Evolutionary conservation across 1,140 invertebrate species (phyloP), one percentile per base, ranked within the genome.

Genomic region (Dreissena rostriformis): DNA sequence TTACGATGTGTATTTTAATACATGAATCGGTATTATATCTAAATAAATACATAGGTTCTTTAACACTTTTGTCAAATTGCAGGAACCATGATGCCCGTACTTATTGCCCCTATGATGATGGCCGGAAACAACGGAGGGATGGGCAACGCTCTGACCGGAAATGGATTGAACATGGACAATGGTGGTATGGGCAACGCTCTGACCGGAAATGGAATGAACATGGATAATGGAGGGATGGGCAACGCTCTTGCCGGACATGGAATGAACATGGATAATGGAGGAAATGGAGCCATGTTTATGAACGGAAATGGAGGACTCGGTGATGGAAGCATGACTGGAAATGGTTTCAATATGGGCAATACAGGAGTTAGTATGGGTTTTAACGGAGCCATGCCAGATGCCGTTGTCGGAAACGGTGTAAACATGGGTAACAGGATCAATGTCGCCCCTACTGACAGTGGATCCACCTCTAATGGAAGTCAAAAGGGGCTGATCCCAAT

Each of bases 321-420:
- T 26, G 19, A 29, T 7, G 28, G 17, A 70, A 22, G 19, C 22
- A 39, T 29, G 28, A 15, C 67, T 19, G 17, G 17, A 26, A 22
- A 19, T 70, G 22, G 29, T 19, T 2, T 29, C n/a, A 70, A 29
- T 24, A 19, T 19, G 22, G 19, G 49, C 26, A 55, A 12, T 28
- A 57, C 57, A 65, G 66, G 26, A 51, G 39, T 39, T 49, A 17
- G 17, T 4, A 77, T 77, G 57, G 14, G 63, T 57, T 28, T 39
- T 17, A 11, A 65, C 0, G 57, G 39, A 63, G 28, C 17, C n/a
- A 77, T 77, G 74, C 63, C 63, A 14, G 63, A 74, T 61, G 57
- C 57, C 1, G 17, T 77, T 29, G 24, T 6, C 55, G 24, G 67
- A 70, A 53, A 55, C 1, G 19, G 5, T 73, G 66, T 70, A 17